Base-by-base conservation (phyloP, 2,888 invertebrate genomes). In the Anagyrus pseudococci region DNA sequence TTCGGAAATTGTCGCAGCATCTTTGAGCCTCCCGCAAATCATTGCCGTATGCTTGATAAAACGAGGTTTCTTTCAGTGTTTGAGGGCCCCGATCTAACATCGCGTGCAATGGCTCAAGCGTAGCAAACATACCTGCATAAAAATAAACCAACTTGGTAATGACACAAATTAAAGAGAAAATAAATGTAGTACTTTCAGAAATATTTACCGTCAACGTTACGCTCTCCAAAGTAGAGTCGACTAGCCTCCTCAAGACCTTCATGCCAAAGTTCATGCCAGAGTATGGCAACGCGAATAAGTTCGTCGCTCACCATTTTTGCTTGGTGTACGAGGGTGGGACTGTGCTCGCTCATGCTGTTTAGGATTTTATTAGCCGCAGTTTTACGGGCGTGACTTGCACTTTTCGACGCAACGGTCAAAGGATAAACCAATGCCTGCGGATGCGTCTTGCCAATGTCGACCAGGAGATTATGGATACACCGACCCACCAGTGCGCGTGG, bases 231-330 rank as follows among this genome's bases (percentile, higher is more conserved):
- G 81, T 96, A 99, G 10, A 98, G 83, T 68, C 89, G 82, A 4
- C 94, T 94, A 0, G 98, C 98, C 78, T 98, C 98, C 74, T 94
- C 94, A 20, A 99, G 82, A 0, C 97, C 98, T 80, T 99, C 99
- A 77, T 98, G 96, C 99, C 99, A 99, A 75, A 97, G 89, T 80
- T 99, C 99, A 77, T 99, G 98, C 99, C 99, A 99, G 19, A 99
- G 83, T 69, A 99, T 99, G 1, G 99, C 98, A 1, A 98, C 97
- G 58, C 98, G 85, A 62, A 99, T 98, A 52, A 99, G 84, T 81
- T 99, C 99, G 73, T 98, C 98, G 47, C 96, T 90, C 66, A 96
- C 97, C 92, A 96, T 92, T 73, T 96, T 88, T 0, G 98, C 98
- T 80, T 99, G 98, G 72, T 93, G 92, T 0, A 99, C 98, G 49